Evolutionary conservation across 2,888 invertebrate genomes (phyloP), one percentile per base, ranked within the genome.

Genomic region (Eilema depressum): DNA sequence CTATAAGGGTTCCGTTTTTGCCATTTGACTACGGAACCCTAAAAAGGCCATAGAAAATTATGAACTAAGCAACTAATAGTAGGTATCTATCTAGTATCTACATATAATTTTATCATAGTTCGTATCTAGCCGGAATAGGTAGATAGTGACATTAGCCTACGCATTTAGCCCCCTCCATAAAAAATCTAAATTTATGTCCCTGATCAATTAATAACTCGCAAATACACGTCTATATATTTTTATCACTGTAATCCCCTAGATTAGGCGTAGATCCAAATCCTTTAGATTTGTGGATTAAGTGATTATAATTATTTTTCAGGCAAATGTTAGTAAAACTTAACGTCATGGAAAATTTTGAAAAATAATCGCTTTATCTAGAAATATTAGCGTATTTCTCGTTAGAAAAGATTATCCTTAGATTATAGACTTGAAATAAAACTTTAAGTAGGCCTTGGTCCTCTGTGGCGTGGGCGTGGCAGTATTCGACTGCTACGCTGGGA

Each of bases 101-200:
- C n/a, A n/a, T 14, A 20, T 17, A 47, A 8, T 10, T 8, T n/a
- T 53, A 53, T 53, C 20, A 53, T 20, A 17, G 17, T 41, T 17
- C 1, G 41, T 41, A 20, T 53, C 20, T 53, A n/a, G 53, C 8
- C 53, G 2, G 7, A 53, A 10, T 53, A 53, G 20, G 8, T 8
- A n/a, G 20, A 41, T 41, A 41, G 37, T 11, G 12, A 11, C 2
- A 20, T 8, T n/a, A n/a, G n/a, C n/a, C n/a, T 53, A 10, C 53
- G 53, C 53, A n/a, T 53, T 47, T n/a, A 53, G n/a, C 53, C 53
- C n/a, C 20, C 53, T n/a, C n/a, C n/a, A n/a, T 53, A 53, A 53
- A n/a, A 53, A 53, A 53, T 53, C 53, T n/a, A 53, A 53, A 53
- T 53, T 53, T 53, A 53, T 53, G 53, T 53, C n/a, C 53, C n/a